Evolutionary conservation across 2,113 vertebrate species (phyloP), one percentile per base, ranked within the genome.

Genomic region (Laticauda laticaudata): DNA sequence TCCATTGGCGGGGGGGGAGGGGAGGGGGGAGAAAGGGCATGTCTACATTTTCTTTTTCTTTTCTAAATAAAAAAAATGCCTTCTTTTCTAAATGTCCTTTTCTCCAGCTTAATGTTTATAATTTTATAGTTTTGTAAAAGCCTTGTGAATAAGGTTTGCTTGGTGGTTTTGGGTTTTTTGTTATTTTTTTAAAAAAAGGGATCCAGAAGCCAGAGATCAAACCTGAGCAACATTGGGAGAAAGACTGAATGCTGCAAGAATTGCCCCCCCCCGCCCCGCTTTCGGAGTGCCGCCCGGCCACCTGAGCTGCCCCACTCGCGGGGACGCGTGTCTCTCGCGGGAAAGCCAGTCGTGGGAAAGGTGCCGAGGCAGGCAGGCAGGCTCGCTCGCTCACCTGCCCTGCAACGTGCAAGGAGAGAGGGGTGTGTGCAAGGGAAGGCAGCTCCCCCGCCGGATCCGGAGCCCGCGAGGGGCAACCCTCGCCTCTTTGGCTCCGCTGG

Each of bases 21-120:
- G 34, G 34, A 1, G 34, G 2, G 0, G 26, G 11, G 10, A 0
- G 2, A 4, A 20, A 15, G 2, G 18, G 18, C 75, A 43, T 39
- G 21, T 43, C 18, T 81, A 81, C 15, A 39, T 20, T 75, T 75
- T 69, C n/a, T 75, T 75, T 15, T 15, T 34, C 2, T 5, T 15
- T 34, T 75, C 6, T 2, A 4, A 39, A 39, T 39, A 39, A 39
- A 39, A 39, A 39, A 39, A 39, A 34, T 69, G 34, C 64, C 26
- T 69, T 81, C 6, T 20, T 34, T 15, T 75, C 26, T n/a, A 59
- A 59, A 14, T 64, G 26, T n/a, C 61, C 61, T 75, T 34, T 21
- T 39, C 34, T 81, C 34, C 18, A 6, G 7, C 34, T 81, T 81
- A 2, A 15, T 5, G 18, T 39, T 81, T 39, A 3, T 1, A 20